These are phyloP conservation scores for Stramonita haemastoma DNA, from an alignment of 2,888 invertebrate species.

Conservation along the genomic window DNA sequence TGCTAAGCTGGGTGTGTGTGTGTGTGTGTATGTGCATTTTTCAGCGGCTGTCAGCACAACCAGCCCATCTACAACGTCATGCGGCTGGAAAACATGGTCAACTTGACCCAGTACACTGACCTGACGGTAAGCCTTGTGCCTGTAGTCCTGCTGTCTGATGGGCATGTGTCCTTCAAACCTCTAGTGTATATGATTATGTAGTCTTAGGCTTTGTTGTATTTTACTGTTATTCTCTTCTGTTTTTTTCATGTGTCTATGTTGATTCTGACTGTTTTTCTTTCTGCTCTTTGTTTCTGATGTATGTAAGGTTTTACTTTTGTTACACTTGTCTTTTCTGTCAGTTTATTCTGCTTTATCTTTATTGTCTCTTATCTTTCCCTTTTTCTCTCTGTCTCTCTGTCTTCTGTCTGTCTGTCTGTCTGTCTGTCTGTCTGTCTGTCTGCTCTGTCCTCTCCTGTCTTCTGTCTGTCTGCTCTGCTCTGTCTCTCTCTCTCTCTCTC, in stretches of 20 bases:
- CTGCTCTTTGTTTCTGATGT: not conserved
- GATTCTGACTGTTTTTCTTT: not conserved
- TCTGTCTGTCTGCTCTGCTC: not conserved
- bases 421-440: not conserved
- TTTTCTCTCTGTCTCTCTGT: not conserved
- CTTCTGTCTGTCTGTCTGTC: not conserved
- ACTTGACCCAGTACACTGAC: slow-evolving; percentile 60
- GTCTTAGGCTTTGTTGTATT: not conserved
- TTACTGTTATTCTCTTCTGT: not conserved
- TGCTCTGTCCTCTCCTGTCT: not conserved
- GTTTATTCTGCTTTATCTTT: no score
- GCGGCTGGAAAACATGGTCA: slow-evolving; percentile 59
- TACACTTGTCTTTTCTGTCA: no score
- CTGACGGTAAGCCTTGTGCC: slow-evolving; percentile 56
- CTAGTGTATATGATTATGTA: no score
- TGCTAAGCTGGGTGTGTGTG: not conserved
- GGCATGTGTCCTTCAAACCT: not conserved
- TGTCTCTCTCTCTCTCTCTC: not conserved
- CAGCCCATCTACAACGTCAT: slow-evolving; percentile 63
- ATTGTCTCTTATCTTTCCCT: not conserved
- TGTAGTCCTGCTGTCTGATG: not conserved
- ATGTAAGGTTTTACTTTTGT: no score
- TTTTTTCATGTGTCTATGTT: not conserved
- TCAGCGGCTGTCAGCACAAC: slow-evolving; percentile 66
- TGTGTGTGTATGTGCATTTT: slow-evolving; percentile 9